These are phyloP conservation scores for Tubiluchus corallicola DNA, from an alignment of 2,888 invertebrate genomes.

Conservation along the genomic window DNA sequence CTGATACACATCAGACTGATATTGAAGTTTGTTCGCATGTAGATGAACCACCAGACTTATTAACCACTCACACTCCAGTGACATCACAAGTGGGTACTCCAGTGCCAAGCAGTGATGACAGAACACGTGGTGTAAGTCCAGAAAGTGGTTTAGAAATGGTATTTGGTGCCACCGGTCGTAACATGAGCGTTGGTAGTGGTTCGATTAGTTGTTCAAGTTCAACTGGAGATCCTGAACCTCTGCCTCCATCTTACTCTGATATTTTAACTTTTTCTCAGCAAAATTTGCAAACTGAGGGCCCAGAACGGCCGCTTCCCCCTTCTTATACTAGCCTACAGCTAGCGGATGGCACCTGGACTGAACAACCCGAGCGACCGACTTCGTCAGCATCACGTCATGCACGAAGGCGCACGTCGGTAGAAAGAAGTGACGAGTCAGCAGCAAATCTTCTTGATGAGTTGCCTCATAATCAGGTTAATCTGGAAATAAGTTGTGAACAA, in stretches of 20 bases:
- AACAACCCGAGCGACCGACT: too few species aligned
- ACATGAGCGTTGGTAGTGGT: background rate
- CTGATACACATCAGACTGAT: too few species aligned
- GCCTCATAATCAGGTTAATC: too few species aligned
- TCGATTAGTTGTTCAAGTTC: background rate
- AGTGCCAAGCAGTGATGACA: background rate
- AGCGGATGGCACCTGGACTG: too few species aligned
- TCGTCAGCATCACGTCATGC: too few species aligned
- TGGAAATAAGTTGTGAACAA: too few species aligned
- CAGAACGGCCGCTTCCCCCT: background rate
- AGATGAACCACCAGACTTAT: background rate
- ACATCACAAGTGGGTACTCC: background rate
- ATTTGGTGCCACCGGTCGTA: background rate
- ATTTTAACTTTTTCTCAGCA: background rate
- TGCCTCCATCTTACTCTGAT: background rate
- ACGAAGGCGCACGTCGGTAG: too few species aligned
- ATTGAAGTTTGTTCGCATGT: too few species aligned
- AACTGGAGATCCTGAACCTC: background rate
- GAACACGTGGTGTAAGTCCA: background rate
- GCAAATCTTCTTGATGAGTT: too few species aligned
- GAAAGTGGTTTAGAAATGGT: too few species aligned
- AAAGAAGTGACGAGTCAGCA: too few species aligned
- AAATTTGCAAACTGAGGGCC: background rate
- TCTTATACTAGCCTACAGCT: background rate
- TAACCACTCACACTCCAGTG: background rate